phyloP scores from a whole-genome alignment of 2,797 vertebrate genomes.

The Tolypeutes matacus region DNA sequence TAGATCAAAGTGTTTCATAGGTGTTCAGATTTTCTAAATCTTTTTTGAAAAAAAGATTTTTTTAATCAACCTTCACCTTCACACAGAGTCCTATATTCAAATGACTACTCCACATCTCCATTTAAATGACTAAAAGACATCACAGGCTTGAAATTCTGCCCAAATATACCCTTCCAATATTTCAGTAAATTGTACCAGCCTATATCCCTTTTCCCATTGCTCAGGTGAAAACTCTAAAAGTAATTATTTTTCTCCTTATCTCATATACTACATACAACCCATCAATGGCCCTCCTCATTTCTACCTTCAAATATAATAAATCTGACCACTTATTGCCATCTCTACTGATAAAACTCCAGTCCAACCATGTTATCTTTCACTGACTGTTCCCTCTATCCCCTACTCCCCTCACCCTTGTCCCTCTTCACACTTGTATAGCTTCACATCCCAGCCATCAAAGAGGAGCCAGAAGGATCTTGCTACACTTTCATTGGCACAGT shows the following conservation, averaged over 20 bases:
- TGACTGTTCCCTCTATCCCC: neutral
- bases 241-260: neutral
- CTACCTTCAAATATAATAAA: neutral
- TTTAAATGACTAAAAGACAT: neutral
- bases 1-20: constrained; percentile 13
- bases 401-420: neutral
- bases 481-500: neutral
- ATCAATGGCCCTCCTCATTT: neutral
- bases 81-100: neutral
- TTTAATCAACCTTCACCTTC: neutral
- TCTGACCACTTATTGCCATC: neutral
- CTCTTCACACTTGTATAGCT: neutral
- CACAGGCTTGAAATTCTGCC: neutral
- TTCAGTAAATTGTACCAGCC: neutral
- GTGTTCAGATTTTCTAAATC: too few species aligned
- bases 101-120: neutral
- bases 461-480: neutral
- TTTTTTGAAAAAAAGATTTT: neutral
- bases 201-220: neutral
- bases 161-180: neutral
- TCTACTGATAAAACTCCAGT: neutral
- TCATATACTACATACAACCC: neutral
- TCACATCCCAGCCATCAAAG: neutral
- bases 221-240: neutral
- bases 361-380: neutral